Conservation (phyloP, 2,797 vertebrate species). For the Acanthurus lineatus region DNA sequence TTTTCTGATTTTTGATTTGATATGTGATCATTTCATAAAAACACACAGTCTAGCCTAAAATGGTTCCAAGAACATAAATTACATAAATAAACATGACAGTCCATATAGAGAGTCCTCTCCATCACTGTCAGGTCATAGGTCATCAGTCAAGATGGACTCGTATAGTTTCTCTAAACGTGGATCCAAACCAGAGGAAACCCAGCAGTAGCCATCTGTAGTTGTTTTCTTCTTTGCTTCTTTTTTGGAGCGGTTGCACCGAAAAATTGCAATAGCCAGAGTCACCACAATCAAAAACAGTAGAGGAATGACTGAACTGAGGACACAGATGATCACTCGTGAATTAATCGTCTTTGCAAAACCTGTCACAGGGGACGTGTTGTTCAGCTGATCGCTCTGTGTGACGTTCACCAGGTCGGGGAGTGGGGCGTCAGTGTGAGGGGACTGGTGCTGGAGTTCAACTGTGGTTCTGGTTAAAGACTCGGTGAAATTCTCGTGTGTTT, state of each 20-base stretch:
- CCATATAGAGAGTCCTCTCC: neutral
- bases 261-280: slow-evolving; percentile 69
- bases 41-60: neutral
- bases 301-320: slow-evolving; percentile 77
- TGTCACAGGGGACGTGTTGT: slow-evolving; percentile 32
- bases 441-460: slow-evolving; percentile 56
- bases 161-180: slow-evolving; percentile 79
- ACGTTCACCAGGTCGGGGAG: slow-evolving; percentile 21
- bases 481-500: slow-evolving; percentile 1
- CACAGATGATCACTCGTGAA: slow-evolving; percentile 74
- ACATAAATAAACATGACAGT: slow-evolving; percentile 52
- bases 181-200: slow-evolving; percentile 84
- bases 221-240: slow-evolving; percentile 77
- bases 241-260: slow-evolving; percentile 74
- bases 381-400: neutral
- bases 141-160: slow-evolving; percentile 76
- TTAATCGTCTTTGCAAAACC: neutral
- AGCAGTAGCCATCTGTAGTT: slow-evolving; percentile 84
- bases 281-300: slow-evolving; percentile 75
- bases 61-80: slow-evolving; percentile 47
- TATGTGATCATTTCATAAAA: slow-evolving; percentile 2
- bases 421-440: slow-evolving; percentile 47
- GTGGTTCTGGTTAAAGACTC: slow-evolving; percentile 49
- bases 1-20: slow-evolving; percentile 21
- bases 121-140: slow-evolving; percentile 65